Percentiles rank a stretch among this genome's conserved stretches.
These are phyloP conservation scores for Epiblema foenella DNA, from an alignment of 2,888 invertebrate genomes.

Conservation along the genomic window DNA sequence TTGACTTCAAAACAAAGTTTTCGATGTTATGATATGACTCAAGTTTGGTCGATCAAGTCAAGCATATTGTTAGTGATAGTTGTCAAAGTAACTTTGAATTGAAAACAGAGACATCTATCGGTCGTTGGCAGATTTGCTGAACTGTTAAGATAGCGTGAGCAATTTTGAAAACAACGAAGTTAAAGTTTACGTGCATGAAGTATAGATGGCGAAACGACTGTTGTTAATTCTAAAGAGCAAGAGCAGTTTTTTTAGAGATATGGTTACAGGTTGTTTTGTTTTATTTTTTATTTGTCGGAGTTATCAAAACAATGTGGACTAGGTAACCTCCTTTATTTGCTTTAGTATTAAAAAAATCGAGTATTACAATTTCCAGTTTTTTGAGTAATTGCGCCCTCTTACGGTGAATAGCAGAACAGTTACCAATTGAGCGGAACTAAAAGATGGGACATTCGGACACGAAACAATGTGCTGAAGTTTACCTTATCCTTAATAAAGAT, in stretches of 20 bases:
- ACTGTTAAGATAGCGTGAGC: neutral
- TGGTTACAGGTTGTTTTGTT: neutral
- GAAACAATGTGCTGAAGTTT: neutral
- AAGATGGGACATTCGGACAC: neutral
- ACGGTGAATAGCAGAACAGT: constrained; percentile 26
- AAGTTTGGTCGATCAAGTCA: constrained; percentile 59
- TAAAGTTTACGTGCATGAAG: neutral
- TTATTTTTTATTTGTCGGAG: neutral
- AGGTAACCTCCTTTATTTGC: neutral
- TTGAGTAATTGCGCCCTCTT: constrained; percentile 40
- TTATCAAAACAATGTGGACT: too few relatives aligned
- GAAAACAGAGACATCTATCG: constrained; percentile 43
- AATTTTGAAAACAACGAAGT: neutral
- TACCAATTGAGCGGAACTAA: neutral
- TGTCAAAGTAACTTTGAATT: neutral
- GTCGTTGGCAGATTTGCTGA: constrained; percentile 8
- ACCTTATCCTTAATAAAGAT: neutral
- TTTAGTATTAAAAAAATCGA: neutral
- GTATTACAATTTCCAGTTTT: neutral
- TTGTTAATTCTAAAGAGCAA: neutral
- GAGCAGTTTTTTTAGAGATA: too few relatives aligned
- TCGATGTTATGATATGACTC: constrained; percentile 12
- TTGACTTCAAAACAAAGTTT: constrained; percentile 38
- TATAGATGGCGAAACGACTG: neutral
- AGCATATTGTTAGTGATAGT: neutral